These are phyloP conservation scores for Masticophis lateralis DNA, from an alignment of 2,797 vertebrate genomes.

Conservation along the genomic window DNA sequence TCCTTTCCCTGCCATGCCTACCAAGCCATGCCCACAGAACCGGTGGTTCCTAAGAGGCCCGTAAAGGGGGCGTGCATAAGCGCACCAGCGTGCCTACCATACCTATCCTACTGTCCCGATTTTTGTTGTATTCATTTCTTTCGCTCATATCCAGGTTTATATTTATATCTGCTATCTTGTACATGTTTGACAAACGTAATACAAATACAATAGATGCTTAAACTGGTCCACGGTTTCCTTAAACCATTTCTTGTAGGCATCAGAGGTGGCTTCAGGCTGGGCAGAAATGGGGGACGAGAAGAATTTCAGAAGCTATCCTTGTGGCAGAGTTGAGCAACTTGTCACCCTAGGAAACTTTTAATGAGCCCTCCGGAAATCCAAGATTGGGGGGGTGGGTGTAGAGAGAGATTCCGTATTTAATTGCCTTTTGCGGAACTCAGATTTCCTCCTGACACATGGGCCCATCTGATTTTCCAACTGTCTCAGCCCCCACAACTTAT, in stretches of 20 bases:
- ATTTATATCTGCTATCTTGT: too few species aligned
- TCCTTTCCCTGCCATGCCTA: too few species aligned
- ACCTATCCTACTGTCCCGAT: too few species aligned
- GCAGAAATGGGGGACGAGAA: background rate
- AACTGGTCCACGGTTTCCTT: background rate
- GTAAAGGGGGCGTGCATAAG: too few species aligned
- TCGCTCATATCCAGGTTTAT: too few species aligned
- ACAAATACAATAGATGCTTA: background rate
- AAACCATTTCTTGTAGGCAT: background rate
- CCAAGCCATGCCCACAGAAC: too few species aligned
- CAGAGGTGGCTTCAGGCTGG: background rate
- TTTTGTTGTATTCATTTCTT: too few species aligned
- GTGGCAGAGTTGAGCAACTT: background rate
- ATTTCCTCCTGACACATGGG: constrained; percentile 47
- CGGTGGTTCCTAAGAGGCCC: too few species aligned
- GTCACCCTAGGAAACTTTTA: background rate
- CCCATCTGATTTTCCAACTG: constrained; percentile 44
- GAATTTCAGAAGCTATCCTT: background rate
- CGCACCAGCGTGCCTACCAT: too few species aligned
- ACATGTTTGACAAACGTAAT: too few species aligned
- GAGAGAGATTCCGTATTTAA: constrained; percentile 19
- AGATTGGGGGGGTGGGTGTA: background rate
- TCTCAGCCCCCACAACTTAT: constrained; percentile 45
- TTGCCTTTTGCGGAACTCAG: constrained; percentile 39
- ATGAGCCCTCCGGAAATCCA: background rate